Conservation (phyloP, 2,113 vertebrate genomes). For the Psittacula cyanocephala region DNA sequence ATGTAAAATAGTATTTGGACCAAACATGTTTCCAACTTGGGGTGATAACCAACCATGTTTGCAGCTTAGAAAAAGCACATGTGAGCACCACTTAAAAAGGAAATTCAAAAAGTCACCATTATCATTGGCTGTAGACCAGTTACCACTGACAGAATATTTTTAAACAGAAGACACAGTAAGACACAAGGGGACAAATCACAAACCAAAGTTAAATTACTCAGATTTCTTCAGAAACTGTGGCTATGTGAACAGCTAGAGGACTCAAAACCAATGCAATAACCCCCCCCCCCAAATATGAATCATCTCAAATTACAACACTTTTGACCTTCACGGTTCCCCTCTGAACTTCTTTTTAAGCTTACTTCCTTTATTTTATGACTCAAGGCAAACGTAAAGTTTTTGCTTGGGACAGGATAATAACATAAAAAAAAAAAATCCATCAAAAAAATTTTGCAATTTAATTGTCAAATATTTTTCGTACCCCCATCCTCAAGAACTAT, state of each 20-base stretch:
- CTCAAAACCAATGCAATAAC: not conserved
- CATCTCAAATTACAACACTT: not conserved
- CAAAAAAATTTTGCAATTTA: not conserved
- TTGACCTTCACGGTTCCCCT: not conserved
- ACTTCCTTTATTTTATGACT: not conserved
- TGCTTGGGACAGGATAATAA: not conserved
- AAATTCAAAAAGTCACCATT: not conserved
- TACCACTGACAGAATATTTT: not conserved
- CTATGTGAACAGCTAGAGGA: not conserved
- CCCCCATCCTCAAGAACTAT: not conserved
- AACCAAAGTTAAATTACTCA: not conserved
- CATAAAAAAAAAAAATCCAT: not conserved
- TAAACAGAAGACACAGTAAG: not conserved
- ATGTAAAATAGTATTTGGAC: not conserved
- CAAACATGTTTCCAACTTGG: not conserved
- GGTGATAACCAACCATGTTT: not conserved
- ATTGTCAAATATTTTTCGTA: not conserved
- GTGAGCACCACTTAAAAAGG: not conserved
- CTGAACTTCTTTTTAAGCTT: not conserved
- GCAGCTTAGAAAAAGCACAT: not conserved
- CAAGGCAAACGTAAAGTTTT: not conserved
- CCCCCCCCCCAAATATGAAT: fast-evolving
- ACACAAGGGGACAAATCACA: not conserved
- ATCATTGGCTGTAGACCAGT: not conserved
- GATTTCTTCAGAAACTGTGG: not conserved